A percentile compares a stretch with the other conserved stretches of the same genome.
Conservation (phyloP, 2,797 vertebrate genomes). For the Mus caroli region DNA sequence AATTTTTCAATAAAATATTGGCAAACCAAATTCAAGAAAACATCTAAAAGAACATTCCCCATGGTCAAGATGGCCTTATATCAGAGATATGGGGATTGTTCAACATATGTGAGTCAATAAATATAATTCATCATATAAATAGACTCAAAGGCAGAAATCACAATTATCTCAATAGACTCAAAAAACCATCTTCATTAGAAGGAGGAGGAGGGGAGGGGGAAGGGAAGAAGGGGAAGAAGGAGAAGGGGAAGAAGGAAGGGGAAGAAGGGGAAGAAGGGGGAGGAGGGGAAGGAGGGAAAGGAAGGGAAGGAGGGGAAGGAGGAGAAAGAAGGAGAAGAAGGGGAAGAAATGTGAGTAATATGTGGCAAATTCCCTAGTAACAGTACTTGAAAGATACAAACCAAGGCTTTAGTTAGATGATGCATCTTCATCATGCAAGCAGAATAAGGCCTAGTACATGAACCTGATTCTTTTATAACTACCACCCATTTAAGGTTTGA, state of each 20-base stretch:
- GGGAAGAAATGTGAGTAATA: not conserved
- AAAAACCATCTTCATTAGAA: not conserved
- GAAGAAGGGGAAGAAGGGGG: too few species aligned
- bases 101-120: not conserved
- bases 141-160: not conserved
- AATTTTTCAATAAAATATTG: not conserved
- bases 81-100: not conserved
- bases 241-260: too few species aligned
- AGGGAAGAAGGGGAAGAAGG: too few species aligned
- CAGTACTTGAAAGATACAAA: not conserved
- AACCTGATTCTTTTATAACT: not conserved
- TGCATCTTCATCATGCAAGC: not conserved
- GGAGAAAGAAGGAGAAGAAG: too few species aligned
- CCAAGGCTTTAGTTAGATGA: not conserved
- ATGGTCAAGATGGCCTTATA: not conserved
- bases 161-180: not conserved
- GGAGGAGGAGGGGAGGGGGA: too few species aligned
- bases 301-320: too few species aligned
- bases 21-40: not conserved
- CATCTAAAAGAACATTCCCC: not conserved
- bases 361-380: not conserved
- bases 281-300: too few species aligned
- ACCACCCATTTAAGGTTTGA: conserved; percentile 10
- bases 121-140: not conserved
- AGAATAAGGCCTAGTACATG: not conserved